These are phyloP conservation scores for Telmatochromis sp. DNA, from an alignment of 2,113 vertebrate species.

Conservation along the genomic window DNA sequence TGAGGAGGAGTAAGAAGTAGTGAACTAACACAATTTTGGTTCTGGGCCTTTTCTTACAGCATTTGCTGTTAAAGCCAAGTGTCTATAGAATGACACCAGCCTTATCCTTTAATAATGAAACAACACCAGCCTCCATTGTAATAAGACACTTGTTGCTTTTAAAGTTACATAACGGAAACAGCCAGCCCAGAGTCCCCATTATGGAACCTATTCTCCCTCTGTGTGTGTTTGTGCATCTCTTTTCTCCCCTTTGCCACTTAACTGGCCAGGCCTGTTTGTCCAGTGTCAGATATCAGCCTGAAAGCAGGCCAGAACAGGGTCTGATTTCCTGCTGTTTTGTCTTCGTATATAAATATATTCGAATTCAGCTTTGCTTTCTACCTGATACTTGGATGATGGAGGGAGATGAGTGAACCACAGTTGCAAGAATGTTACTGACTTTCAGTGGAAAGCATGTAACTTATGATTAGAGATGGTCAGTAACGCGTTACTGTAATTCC, in stretches of 20 bases:
- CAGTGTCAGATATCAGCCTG: conserved; percentile 8
- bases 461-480: no score
- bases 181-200: neutral
- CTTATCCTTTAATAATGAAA: neutral
- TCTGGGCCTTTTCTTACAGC: neutral
- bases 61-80: neutral
- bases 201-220: neutral
- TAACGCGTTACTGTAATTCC: neutral
- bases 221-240: neutral
- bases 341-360: neutral
- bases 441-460: neutral
- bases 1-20: rapidly evolving
- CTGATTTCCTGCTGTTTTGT: neutral
- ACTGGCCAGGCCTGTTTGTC: neutral
- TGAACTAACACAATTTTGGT: neutral
- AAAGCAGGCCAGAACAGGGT: neutral
- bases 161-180: conserved; percentile 21
- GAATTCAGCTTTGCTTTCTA: neutral
- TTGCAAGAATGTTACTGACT: neutral
- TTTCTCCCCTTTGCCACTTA: neutral
- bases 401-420: neutral
- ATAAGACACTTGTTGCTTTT: conserved; percentile 14
- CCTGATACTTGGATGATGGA: neutral
- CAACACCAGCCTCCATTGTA: neutral
- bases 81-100: neutral